A percentile compares a stretch with the other conserved stretches of the same genome.
These are phyloP conservation scores for Coendou prehensilis DNA, from an alignment of 2,797 vertebrate genomes.

Conservation along the genomic window DNA sequence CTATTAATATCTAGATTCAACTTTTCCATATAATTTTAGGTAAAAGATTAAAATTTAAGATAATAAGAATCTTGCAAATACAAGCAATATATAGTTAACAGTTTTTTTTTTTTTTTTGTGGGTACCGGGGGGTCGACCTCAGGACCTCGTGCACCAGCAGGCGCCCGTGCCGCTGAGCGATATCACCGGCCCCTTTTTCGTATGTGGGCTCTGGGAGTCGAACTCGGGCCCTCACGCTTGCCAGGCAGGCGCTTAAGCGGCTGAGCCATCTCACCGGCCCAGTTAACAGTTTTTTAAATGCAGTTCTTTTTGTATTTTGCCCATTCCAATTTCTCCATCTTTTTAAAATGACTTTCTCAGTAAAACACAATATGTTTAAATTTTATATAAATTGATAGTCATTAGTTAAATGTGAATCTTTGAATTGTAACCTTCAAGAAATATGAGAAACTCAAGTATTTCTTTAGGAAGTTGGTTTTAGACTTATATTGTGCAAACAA, in stretches of 20 bases:
- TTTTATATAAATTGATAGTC: not conserved
- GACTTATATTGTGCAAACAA: not conserved
- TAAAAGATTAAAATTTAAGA: conserved; percentile 27
- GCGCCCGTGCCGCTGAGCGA: too few species aligned
- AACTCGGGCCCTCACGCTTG: too few species aligned
- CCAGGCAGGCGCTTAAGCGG: too few species aligned
- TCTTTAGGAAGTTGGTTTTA: not conserved
- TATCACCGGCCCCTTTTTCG: too few species aligned
- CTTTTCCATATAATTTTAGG: not conserved
- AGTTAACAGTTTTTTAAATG: not conserved
- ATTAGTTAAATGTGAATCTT: not conserved
- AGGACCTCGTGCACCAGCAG: too few species aligned
- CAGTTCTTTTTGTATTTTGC: not conserved
- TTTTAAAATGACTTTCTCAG: not conserved
- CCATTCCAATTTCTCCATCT: not conserved
- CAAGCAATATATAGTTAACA: not conserved
- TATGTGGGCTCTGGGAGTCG: too few species aligned
- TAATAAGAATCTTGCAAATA: not conserved
- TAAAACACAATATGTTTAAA: not conserved
- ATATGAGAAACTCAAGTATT: not conserved
- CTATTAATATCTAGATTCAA: not conserved
- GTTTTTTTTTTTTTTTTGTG: too few species aligned
- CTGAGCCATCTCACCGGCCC: too few species aligned
- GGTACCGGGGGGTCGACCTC: too few species aligned
- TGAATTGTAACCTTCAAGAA: not conserved